phyloP scores from a whole-genome alignment of 2,113 vertebrate species.

The Hemibagrus wyckioides region DNA sequence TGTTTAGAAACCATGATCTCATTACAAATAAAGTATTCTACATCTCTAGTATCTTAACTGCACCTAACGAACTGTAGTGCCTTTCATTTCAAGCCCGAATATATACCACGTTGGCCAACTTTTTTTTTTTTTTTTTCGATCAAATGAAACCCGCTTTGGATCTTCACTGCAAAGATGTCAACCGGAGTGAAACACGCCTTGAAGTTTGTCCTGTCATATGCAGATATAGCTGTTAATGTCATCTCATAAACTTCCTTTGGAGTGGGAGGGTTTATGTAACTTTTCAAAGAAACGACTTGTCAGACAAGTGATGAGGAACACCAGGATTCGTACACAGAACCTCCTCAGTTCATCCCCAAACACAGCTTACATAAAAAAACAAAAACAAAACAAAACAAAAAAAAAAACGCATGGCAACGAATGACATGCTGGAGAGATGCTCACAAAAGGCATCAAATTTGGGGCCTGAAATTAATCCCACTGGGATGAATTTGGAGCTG shows the following conservation, averaged over 20 bases:
- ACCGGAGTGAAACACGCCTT: neutral
- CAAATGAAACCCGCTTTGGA: neutral
- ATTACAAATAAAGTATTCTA: neutral
- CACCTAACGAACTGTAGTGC: neutral
- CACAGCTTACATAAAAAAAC: neutral
- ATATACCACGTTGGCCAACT: neutral
- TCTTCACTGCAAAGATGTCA: neutral
- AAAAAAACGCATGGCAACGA: neutral
- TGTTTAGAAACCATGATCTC: neutral
- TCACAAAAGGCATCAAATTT: conserved; percentile 27
- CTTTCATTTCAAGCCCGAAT: neutral
- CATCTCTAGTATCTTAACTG: neutral
- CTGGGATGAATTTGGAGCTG: conserved; percentile 11
- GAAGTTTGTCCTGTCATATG: conserved; percentile 21
- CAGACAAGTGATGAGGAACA: conserved; percentile 31
- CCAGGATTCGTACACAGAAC: neutral
- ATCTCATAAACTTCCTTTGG: conserved; percentile 23
- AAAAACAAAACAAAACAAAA: no score
- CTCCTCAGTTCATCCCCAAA: conserved; percentile 8
- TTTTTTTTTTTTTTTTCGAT: no score
- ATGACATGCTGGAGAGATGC: conserved; percentile 11
- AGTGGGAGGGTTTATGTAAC: conserved; percentile 27
- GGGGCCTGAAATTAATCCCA: conserved; percentile 38
- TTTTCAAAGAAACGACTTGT: conserved; percentile 35
- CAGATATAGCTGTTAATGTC: conserved; percentile 42